Conservation (phyloP, 2,888 invertebrate species). For the Furcula furcula region DNA sequence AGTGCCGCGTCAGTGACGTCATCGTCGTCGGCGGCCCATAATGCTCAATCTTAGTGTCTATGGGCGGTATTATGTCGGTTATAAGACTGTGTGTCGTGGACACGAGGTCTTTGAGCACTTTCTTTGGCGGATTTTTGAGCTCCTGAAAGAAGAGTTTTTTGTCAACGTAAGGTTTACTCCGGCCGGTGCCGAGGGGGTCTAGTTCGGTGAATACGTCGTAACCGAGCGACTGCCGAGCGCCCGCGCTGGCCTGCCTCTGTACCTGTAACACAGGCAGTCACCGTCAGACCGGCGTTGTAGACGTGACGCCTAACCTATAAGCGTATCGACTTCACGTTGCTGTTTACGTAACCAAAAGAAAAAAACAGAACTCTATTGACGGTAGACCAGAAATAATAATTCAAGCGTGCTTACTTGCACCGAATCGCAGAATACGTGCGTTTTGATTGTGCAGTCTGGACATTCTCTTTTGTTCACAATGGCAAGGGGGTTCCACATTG, state of each 20-base stretch:
- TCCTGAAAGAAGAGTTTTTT: conserved; percentile 98
- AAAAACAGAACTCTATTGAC: neutral
- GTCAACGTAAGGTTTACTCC: conserved; percentile 95
- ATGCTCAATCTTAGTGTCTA: conserved; percentile 50
- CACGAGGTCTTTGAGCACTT: conserved; percentile 93
- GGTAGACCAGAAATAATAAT: neutral
- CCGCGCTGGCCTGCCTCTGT: conserved; percentile 54
- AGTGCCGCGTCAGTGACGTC: conserved; percentile 72
- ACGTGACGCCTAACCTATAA: conserved; percentile 23
- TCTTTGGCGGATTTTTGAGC: conserved; percentile 96
- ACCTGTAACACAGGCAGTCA: conserved; percentile 72
- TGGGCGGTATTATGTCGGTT: conserved; percentile 55
- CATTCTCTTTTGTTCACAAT: neutral
- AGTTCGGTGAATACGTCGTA: conserved; percentile 96
- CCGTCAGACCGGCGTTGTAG: conserved; percentile 51
- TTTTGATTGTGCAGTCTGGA: neutral
- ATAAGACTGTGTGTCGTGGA: conserved; percentile 63
- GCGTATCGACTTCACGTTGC: neutral
- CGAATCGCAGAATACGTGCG: neutral
- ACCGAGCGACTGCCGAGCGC: conserved; percentile 61
- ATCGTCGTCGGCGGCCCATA: conserved; percentile 71
- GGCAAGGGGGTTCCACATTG: neutral
- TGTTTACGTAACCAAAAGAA: neutral
- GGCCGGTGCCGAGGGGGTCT: conserved; percentile 95
- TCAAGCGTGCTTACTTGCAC: conserved; percentile 1